Conservation (phyloP, 1,140 invertebrate genomes). For the Zaprionus davidi region DNA sequence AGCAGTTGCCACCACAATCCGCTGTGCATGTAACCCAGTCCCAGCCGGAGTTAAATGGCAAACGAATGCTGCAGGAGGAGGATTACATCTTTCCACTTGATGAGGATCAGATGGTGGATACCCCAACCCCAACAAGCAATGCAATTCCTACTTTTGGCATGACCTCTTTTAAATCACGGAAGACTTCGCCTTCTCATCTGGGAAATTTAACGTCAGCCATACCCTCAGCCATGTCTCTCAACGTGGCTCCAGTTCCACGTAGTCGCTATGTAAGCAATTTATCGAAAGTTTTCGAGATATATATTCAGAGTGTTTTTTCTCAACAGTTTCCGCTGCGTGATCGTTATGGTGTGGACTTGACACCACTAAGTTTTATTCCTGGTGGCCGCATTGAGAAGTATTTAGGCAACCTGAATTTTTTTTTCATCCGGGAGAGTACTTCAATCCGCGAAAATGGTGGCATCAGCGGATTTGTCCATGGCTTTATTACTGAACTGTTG, state of each 20-base stretch:
- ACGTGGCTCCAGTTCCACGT: slow-evolving; percentile 29
- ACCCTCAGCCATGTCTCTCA: slow-evolving; percentile 50
- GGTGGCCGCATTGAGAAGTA: slow-evolving; percentile 93
- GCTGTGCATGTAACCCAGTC: slow-evolving; percentile 47
- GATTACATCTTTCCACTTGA: slow-evolving; percentile 91
- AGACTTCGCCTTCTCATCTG: slow-evolving; percentile 71
- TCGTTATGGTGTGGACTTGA: slow-evolving; percentile 92
- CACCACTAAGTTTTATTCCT: slow-evolving; percentile 92
- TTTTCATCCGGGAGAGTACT: slow-evolving; percentile 97
- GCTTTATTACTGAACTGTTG: slow-evolving; percentile 94
- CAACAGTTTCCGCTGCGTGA: slow-evolving; percentile 87
- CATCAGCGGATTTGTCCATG: slow-evolving; percentile 96
- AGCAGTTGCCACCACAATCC: slow-evolving; percentile 6
- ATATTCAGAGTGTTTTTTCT: background rate
- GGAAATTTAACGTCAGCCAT: slow-evolving; percentile 39
- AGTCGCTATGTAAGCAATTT: slow-evolving; percentile 58
- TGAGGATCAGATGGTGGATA: slow-evolving; percentile 86
- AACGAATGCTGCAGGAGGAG: slow-evolving; percentile 76
- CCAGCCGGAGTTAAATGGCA: slow-evolving; percentile 65
- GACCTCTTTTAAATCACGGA: slow-evolving; percentile 75
- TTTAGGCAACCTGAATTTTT: slow-evolving; percentile 96
- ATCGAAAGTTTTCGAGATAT: background rate
- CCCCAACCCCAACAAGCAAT: slow-evolving; percentile 71
- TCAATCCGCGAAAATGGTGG: slow-evolving; percentile 96
- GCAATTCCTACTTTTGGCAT: slow-evolving; percentile 69